Base-by-base conservation (phyloP, 2,888 invertebrate genomes). In the Andrena marginata region DNA sequence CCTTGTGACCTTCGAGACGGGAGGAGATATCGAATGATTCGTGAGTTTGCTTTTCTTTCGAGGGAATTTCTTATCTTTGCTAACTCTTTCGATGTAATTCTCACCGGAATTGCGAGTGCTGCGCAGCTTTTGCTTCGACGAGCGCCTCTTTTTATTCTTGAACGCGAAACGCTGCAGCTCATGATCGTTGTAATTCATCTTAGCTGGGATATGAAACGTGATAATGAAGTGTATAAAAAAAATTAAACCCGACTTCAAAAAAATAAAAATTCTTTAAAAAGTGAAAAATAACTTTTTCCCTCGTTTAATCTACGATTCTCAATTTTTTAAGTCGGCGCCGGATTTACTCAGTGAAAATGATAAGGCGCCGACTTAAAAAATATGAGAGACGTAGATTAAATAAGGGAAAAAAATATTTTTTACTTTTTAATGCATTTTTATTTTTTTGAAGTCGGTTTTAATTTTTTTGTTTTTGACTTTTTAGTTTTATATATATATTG, bases 81-180 rank as follows among this genome's bases (percentile, higher is more conserved):
- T 31, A 1, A 26, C 7, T 31, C 8, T 35, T 1, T 42, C 5
- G n/a, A 31, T 13, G 31, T 5, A 49, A 59, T 62, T 26, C 1
- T 85, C 33, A 87, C 85, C 77, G 20, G 67, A 31, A 31, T 69
- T 54, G 1, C n/a, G n/a, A 16, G 29, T 77, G 73, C 67, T 85
- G 6, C 73, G 60, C 8, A 16, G 49, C 64, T 85, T 71, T 2
- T 70, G 86, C 26, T 75, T 87, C 23, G 64, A 16, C 16, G 62
- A 7, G n/a, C 54, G 67, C 5, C 71, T 64, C 31, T 71, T 86
- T 56, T 48, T 68, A 31, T 76, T 67, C 5, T 71, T 49, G 33
- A 67, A 71, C 10, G 76, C 33, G 31, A 42, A 67, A 51, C 42
- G 82, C 20, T 72, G 64, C 10, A 51, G 51, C 4, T 74, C 60